Percentiles rank a stretch among this genome's conserved stretches.
phyloP scores from a whole-genome alignment of 2,113 vertebrate species.

The Peromyscus californicus region DNA sequence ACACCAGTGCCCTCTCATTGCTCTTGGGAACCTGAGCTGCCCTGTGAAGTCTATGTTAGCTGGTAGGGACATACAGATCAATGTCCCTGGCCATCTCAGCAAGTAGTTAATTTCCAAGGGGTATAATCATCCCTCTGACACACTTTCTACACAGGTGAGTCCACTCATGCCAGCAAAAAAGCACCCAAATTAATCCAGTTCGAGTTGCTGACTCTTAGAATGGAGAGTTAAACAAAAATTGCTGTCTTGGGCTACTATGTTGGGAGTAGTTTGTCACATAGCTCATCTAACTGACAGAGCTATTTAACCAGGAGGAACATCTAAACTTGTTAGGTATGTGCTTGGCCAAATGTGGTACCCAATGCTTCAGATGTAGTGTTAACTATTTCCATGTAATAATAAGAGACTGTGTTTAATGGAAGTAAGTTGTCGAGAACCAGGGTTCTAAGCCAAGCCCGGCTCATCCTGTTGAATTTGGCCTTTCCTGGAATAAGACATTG shows the following conservation, averaged over 20 bases:
- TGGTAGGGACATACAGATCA: background rate
- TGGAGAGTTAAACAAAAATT: background rate
- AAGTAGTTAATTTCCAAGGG: background rate
- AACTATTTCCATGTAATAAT: background rate
- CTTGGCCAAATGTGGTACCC: background rate
- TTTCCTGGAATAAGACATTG: background rate
- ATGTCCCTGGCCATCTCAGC: background rate
- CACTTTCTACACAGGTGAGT: background rate
- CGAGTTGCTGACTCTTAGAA: background rate
- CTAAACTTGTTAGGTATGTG: background rate
- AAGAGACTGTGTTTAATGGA: background rate
- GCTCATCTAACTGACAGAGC: background rate
- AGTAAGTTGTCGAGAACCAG: background rate
- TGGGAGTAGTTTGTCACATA: background rate
- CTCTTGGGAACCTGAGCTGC: background rate
- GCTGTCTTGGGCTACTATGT: background rate
- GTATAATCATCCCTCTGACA: background rate
- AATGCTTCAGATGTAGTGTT: background rate
- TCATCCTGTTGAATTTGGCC: background rate
- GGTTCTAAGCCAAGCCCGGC: background rate
- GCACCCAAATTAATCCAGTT: background rate
- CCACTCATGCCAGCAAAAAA: background rate
- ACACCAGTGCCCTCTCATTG: background rate
- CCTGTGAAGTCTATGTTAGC: background rate
- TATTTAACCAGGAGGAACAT: background rate